phyloP scores from a whole-genome alignment of 2,888 invertebrate species.

The Abscondita cerata region DNA sequence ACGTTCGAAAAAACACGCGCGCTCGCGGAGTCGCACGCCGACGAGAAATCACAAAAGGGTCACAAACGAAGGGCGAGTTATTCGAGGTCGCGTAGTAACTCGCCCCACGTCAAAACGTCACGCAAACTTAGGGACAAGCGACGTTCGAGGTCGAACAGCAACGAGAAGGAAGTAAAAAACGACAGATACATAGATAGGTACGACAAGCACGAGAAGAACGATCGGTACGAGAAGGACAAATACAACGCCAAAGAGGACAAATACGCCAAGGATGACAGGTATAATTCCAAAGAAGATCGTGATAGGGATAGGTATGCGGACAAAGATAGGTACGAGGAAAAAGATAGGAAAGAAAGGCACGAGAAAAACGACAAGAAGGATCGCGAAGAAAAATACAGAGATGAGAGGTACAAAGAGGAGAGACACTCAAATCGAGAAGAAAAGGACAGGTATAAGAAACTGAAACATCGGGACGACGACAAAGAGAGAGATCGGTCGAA shows the following conservation, averaged over 20 bases:
- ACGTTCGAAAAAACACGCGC: constrained; percentile 53
- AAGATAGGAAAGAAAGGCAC: constrained; percentile 47
- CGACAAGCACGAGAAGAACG: constrained; percentile 54
- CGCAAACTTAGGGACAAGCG: constrained; percentile 57
- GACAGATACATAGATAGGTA: constrained; percentile 57
- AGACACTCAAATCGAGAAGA: constrained; percentile 36
- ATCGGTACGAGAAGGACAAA: constrained; percentile 43
- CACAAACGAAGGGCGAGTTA: constrained; percentile 55
- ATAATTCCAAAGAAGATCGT: constrained; percentile 44
- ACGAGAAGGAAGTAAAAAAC: constrained; percentile 54
- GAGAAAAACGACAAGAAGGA: constrained; percentile 46
- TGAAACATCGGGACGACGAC: constrained; percentile 48
- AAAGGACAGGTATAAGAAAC: constrained; percentile 47
- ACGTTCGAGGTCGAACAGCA: constrained; percentile 57
- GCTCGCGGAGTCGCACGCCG: constrained; percentile 52
- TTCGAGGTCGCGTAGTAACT: constrained; percentile 56
- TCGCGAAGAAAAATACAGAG: constrained; percentile 47
- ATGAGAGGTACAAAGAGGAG: constrained; percentile 46
- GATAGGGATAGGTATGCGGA: constrained; percentile 48
- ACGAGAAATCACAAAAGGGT: constrained; percentile 53
- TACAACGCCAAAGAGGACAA: constrained; percentile 45
- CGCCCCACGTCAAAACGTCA: constrained; percentile 52
- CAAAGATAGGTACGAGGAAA: constrained; percentile 47
- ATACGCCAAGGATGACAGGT: constrained; percentile 47
- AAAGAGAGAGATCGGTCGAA: constrained; percentile 37